Conservation (phyloP, 2,888 invertebrate genomes). For the Xanthorhoe designata region DNA sequence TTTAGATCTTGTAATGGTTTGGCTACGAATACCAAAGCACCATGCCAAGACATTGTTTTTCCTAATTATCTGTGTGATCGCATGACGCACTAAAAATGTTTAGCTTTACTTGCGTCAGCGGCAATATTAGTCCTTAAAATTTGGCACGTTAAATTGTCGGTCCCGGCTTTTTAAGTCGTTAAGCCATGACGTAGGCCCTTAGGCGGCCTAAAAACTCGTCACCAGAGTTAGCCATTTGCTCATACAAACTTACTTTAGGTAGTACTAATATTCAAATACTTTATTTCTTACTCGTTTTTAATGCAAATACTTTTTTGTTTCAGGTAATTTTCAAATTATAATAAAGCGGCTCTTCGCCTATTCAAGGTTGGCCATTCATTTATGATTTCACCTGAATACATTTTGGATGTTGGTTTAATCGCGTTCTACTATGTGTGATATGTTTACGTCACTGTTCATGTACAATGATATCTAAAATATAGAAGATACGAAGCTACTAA, state of each 20-base stretch:
- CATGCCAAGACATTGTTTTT: slow-evolving; percentile 58
- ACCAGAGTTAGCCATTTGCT: no score
- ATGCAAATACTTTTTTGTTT: slow-evolving; percentile 53
- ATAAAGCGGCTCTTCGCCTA: slow-evolving; percentile 43
- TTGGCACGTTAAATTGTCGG: no score
- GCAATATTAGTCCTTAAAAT: neutral
- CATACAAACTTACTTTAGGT: no score
- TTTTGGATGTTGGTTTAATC: slow-evolving; percentile 42
- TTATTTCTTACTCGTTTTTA: slow-evolving; percentile 7
- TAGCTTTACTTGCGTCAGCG: slow-evolving; percentile 25
- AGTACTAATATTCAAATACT: neutral
- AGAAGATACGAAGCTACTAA: neutral
- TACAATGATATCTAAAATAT: neutral
- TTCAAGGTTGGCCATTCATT: slow-evolving; percentile 59
- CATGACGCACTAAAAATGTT: slow-evolving; percentile 31
- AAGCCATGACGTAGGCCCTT: no score
- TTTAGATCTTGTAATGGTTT: slow-evolving; percentile 54
- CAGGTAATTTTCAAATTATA: slow-evolving; percentile 63
- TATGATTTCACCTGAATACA: slow-evolving; percentile 64
- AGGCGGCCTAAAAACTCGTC: no score
- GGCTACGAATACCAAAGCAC: slow-evolving; percentile 50
- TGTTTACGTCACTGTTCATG: slow-evolving; percentile 34
- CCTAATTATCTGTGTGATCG: slow-evolving; percentile 50
- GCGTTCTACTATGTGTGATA: slow-evolving; percentile 34
- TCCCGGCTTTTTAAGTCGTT: no score